Base-by-base conservation (phyloP, 2,888 invertebrate genomes). In the Hyposoter didymator region DNA sequence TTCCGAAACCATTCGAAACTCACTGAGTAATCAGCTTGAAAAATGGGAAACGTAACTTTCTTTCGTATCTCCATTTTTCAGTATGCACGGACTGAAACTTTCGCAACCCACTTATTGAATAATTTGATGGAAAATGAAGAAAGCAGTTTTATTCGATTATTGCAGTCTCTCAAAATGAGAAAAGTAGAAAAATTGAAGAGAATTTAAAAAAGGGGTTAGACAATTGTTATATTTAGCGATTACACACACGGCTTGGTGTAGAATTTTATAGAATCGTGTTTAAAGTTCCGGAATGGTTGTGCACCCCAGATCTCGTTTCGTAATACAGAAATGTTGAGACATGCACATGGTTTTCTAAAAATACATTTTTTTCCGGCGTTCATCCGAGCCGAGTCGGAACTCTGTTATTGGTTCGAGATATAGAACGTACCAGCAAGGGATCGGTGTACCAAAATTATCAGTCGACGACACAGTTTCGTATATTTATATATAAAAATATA, bases 281-380 rank as follows among this genome's bases (percentile, higher is more conserved):
- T 49, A 17, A 78, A 69, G 8, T 32, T 47, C 45, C 55, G 43
- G 35, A 59, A 70, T 55, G 43, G 28, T 62, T 22, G 49, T 43
- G 39, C 66, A 66, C 35, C 52, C 66, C n/a, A 22, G 75, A 70
- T 74, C 67, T 28, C 66, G 47, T 78, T 78, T 83, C 83, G 47
- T 66, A 83, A 78, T 74, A 59, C 59, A 22, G 72, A 73, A 73
- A 78, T 22, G 17, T 74, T n/a, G 32, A 32, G 32, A 45, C 32
- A 73, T 32, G 78, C 83, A 73, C 67, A 73, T 83, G 74, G 78
- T 74, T 64, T 59, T 62, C 84, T 79, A 70, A 78, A 84, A 84
- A 84, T 84, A 84, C 32, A 75, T 66, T 52, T 75, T 59, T 73
- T 64, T 43, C 39, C 67, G 69, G 74, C 74, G 47, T 39, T 66